Percentiles rank a stretch among this genome's conserved stretches.
Conservation (phyloP, 2,888 invertebrate species). For the Sesamia inferens region DNA sequence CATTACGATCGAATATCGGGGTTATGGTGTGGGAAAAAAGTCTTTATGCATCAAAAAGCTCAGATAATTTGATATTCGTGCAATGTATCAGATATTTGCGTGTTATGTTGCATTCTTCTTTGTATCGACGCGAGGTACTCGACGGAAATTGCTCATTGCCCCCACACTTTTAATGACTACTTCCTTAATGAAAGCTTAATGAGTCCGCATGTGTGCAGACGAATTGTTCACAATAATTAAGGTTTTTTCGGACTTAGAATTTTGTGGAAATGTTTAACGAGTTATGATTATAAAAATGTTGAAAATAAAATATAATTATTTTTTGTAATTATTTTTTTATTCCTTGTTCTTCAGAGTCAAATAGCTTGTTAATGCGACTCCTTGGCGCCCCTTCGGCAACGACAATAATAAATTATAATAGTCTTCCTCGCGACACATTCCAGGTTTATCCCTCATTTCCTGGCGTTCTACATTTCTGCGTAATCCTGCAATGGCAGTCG, state of each 20-base stretch:
- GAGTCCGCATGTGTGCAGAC: slow-evolving; percentile 73
- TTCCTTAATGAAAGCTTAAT: slow-evolving; percentile 86
- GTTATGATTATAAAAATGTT: background rate
- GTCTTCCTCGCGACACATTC: slow-evolving; percentile 64
- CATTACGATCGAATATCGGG: background rate
- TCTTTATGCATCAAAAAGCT: slow-evolving; percentile 53
- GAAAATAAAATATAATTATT: background rate
- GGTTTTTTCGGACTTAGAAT: slow-evolving; percentile 35
- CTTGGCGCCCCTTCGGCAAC: slow-evolving; percentile 59
- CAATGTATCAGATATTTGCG: slow-evolving; percentile 57
- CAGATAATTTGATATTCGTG: slow-evolving; percentile 47
- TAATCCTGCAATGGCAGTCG: slow-evolving; percentile 38
- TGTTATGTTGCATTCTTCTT: slow-evolving; percentile 63
- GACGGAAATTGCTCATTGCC: slow-evolving; percentile 86
- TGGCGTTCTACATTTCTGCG: slow-evolving; percentile 32
- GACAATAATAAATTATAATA: slow-evolving; percentile 67
- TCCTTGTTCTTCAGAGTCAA: slow-evolving; percentile 6
- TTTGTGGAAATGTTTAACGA: slow-evolving; percentile 10
- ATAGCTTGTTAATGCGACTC: slow-evolving; percentile 52
- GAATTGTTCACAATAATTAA: slow-evolving; percentile 59
- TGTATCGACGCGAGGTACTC: slow-evolving; percentile 65
- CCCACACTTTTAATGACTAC: slow-evolving; percentile 83
- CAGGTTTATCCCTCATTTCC: slow-evolving; percentile 62
- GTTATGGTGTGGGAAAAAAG: slow-evolving; percentile 23
- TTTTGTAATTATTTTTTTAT: slow-evolving; percentile 5